Percentiles rank a stretch among this genome's conserved stretches.
These are phyloP conservation scores for Peromyscus attwateri DNA, from an alignment of 2,797 vertebrate genomes.

Conservation along the genomic window DNA sequence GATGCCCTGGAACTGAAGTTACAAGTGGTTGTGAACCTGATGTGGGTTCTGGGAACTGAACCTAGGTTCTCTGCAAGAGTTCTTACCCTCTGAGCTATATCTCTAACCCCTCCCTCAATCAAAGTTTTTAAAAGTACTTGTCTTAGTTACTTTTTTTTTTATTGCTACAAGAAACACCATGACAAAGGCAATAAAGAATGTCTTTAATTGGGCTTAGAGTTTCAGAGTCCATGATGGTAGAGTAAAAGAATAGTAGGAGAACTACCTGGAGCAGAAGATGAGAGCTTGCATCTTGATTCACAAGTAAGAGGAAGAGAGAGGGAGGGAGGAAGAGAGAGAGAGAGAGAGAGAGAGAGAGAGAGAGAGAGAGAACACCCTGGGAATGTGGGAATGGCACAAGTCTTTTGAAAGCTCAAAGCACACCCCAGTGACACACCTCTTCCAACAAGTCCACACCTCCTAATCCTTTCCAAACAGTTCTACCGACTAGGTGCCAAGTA, in stretches of 20 bases:
- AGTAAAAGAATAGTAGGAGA: neutral
- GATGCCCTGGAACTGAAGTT: neutral
- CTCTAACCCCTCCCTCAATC: neutral
- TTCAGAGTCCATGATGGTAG: neutral
- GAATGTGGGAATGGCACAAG: neutral
- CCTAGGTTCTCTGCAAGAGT: neutral
- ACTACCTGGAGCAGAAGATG: neutral
- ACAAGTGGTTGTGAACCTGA: neutral
- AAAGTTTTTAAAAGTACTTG: neutral
- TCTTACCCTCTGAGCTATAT: no score
- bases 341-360: neutral
- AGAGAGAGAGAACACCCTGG: neutral
- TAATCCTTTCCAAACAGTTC: neutral
- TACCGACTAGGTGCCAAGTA: no score
- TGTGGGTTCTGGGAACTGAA: neutral
- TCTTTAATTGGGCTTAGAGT: neutral
- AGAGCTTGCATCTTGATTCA: neutral
- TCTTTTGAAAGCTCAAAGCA: neutral
- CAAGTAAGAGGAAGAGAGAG: neutral
- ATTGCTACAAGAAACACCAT: neutral
- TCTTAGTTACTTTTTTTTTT: neutral
- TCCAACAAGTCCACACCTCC: neutral
- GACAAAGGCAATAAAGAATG: neutral
- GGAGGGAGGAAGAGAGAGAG: neutral
- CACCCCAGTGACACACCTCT: neutral